Conservation (phyloP, 2,888 invertebrate species). For the Dorcus hopei region DNA sequence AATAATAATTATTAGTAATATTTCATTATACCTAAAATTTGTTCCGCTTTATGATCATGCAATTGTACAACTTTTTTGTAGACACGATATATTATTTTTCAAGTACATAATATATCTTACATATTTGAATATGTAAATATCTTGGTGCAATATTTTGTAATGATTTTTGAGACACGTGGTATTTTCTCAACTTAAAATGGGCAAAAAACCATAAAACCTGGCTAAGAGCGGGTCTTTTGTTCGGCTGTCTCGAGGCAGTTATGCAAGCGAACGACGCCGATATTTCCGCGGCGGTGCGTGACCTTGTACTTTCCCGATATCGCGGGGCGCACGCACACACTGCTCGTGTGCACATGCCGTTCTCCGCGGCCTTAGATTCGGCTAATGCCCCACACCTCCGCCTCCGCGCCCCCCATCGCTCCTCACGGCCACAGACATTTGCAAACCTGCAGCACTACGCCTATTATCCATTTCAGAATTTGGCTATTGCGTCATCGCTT, state of each 20-base stretch:
- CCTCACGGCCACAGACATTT: conserved; percentile 32
- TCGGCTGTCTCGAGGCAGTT: not conserved
- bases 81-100: no score
- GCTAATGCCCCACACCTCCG: conserved; percentile 61
- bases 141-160: no score
- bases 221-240: no score
- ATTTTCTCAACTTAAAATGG: no score
- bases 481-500: conserved; percentile 26
- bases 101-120: no score
- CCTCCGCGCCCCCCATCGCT: conserved; percentile 45
- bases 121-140: no score
- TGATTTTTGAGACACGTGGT: no score
- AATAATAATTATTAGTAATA: no score
- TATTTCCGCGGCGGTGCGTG: conserved; percentile 17
- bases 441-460: conserved; percentile 37
- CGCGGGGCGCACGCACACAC: conserved; percentile 38
- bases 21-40: no score
- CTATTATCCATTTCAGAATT: conserved; percentile 28
- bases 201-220: no score
- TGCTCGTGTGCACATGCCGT: conserved; percentile 52
- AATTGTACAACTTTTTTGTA: no score
- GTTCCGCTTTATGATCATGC: no score
- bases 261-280: not conserved
- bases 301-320: conserved; percentile 15
- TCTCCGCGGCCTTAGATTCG: conserved; percentile 57